Evolutionary conservation across 2,888 invertebrate species (phyloP), one percentile per base, ranked within the genome.

Genomic region (Lasioglossum lativentre): DNA sequence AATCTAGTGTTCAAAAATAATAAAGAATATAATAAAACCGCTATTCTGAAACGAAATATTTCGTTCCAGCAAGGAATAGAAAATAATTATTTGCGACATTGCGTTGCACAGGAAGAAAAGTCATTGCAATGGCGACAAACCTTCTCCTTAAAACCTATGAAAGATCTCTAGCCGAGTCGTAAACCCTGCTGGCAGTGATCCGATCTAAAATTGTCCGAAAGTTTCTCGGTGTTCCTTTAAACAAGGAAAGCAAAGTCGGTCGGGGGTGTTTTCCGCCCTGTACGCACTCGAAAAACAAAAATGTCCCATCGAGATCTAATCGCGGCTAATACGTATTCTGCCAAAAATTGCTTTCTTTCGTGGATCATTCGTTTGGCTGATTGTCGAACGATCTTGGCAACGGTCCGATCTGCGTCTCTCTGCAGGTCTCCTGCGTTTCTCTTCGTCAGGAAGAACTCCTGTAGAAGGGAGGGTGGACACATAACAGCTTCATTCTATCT

Each of bases 281-380:
- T 70, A 85, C 84, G 85, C 85, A 86, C 71, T 40, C 23, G 42
- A 52, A 30, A n/a, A 75, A 42, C 72, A 42, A 78, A 75, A 71
- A 71, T 27, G 45, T 42, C 47, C 75, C 75, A 72, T 79, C 74
- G 74, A 86, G 86, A 86, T 86, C 72, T 82, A 82, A 86, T 86
- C 86, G 82, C 23, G 8, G n/a, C 72, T 83, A 80, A 87, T 87
- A 86, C 86, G 77, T 80, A 73, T 83, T 78, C 86, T 86, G 87
- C 70, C 86, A 87, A 86, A 83, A 86, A 78, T 83, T 80, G 80
- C 86, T 78, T 30, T n/a, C 73, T 86, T 66, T 45, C 73, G 52
- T 59, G 79, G 76, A 86, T 79, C 79, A 75, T 75, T 70, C 75
- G 52, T 66, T 23, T 34, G 47, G 74, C 59, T 42, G 82, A 78